phyloP scores from a whole-genome alignment of 2,113 vertebrate species.

The Eptatretus burgeri region DNA sequence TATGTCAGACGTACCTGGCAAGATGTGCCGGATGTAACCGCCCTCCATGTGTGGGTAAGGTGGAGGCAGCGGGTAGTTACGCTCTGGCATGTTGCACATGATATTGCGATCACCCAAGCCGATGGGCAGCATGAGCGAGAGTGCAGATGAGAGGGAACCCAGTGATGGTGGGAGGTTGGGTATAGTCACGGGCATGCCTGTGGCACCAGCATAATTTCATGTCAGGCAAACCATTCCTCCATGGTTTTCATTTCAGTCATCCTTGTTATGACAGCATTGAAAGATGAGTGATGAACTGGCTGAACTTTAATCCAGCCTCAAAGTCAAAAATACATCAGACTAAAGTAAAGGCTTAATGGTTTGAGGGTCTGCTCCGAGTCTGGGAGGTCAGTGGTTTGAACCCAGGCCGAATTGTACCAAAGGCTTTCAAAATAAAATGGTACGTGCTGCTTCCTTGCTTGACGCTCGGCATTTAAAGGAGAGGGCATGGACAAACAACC shows the following conservation, averaged over 20 bases:
- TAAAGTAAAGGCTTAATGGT: background rate
- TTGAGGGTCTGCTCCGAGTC: background rate
- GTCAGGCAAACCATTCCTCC: background rate
- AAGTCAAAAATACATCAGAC: background rate
- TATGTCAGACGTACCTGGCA: constrained; percentile 33
- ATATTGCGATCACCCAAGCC: constrained; percentile 76
- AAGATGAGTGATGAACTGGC: too few species aligned
- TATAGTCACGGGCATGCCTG: constrained; percentile 83
- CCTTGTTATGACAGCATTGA: background rate
- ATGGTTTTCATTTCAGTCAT: background rate
- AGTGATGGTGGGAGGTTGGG: constrained; percentile 69
- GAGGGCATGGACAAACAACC: too few species aligned
- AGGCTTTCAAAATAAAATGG: too few species aligned
- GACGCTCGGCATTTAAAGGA: too few species aligned
- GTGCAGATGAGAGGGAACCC: constrained; percentile 64
- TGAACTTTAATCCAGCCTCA: background rate
- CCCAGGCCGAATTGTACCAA: too few species aligned
- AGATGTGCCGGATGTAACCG: constrained; percentile 89
- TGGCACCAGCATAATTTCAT: constrained; percentile 8
- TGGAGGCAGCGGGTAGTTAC: constrained; percentile 76
- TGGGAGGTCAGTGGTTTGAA: too few species aligned
- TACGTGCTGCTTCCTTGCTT: too few species aligned
- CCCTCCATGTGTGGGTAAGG: constrained; percentile 89
- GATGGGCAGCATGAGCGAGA: constrained; percentile 96
- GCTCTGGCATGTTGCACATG: constrained; percentile 85